Conservation (phyloP, 2,113 vertebrate species). For the Oryzias celebensis region DNA sequence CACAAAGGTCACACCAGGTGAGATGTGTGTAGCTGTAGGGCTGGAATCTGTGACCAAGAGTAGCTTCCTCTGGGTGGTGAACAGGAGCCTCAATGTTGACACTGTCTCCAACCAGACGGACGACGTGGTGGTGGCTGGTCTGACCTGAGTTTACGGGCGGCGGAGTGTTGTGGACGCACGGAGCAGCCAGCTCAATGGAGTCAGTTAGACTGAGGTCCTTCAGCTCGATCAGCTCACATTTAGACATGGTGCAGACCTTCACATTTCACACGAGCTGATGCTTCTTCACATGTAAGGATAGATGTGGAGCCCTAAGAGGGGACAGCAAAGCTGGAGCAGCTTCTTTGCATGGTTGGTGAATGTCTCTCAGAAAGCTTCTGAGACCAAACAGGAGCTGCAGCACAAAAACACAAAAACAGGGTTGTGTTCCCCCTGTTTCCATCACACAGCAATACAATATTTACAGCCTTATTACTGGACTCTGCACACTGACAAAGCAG, state of each 20-base stretch:
- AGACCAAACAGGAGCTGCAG: slow-evolving; percentile 24
- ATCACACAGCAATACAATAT: background rate
- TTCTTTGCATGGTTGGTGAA: slow-evolving; percentile 7
- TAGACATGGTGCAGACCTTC: slow-evolving; percentile 62
- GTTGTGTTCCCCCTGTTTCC: background rate
- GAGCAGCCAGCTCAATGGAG: slow-evolving; percentile 72
- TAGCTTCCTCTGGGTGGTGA: slow-evolving; percentile 57
- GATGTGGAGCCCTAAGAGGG: background rate
- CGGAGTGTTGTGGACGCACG: slow-evolving; percentile 12
- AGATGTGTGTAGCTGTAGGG: slow-evolving; percentile 82
- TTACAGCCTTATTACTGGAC: background rate
- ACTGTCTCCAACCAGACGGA: slow-evolving; percentile 69
- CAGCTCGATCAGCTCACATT: slow-evolving; percentile 82
- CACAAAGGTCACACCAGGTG: slow-evolving; percentile 96
- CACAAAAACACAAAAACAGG: slow-evolving; percentile 1
- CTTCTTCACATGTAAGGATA: slow-evolving; percentile 19
- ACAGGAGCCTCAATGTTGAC: slow-evolving; percentile 62
- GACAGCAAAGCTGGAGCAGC: slow-evolving; percentile 10
- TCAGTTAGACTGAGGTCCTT: slow-evolving; percentile 75
- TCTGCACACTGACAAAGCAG: slow-evolving; percentile 30
- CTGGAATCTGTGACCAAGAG: slow-evolving; percentile 85
- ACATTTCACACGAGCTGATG: slow-evolving; percentile 34
- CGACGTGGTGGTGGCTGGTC: slow-evolving; percentile 43
- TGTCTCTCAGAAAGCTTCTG: background rate
- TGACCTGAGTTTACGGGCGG: slow-evolving; percentile 53